Percentiles rank a stretch among this genome's conserved stretches.
Evolutionary conservation across 2,113 vertebrate species (phyloP).

Genomic region (Amblyornis subalaris): DNA sequence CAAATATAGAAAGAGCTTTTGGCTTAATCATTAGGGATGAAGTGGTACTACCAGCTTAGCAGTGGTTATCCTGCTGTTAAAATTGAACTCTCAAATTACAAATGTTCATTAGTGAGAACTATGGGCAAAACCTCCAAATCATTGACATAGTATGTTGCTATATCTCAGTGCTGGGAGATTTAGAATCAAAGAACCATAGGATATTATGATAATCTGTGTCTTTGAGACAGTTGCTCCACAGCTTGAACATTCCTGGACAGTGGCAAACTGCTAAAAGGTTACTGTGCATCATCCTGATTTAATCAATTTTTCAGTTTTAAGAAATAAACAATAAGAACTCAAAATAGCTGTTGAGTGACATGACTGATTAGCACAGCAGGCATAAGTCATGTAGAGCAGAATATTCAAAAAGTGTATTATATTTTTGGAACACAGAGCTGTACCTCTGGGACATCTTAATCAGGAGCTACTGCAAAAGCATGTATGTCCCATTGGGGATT

Average conservation of each 20-base stretch:
- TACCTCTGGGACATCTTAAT: conserved; percentile 14
- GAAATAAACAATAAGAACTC: neutral
- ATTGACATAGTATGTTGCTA: neutral
- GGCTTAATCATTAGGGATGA: neutral
- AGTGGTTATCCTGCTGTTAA: conserved; percentile 12
- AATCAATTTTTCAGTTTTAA: neutral
- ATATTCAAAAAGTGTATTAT: neutral
- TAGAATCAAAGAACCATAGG: neutral
- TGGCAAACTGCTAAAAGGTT: neutral
- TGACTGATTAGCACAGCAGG: conserved; percentile 31
- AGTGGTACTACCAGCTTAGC: neutral
- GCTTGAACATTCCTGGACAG: neutral
- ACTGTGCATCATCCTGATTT: neutral
- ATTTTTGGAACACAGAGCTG: neutral
- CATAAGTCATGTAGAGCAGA: neutral
- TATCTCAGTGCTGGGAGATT: neutral
- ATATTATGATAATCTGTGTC: neutral
- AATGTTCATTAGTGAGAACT: neutral
- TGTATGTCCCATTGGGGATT: neutral
- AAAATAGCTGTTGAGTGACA: neutral
- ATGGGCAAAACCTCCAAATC: neutral
- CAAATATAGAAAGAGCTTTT: conserved; percentile 19
- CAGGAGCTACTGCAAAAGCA: neutral
- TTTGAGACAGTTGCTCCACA: neutral
- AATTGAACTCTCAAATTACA: neutral